Base-by-base conservation (phyloP, 2,113 vertebrate species). In the Cyanoderma ruficeps region DNA sequence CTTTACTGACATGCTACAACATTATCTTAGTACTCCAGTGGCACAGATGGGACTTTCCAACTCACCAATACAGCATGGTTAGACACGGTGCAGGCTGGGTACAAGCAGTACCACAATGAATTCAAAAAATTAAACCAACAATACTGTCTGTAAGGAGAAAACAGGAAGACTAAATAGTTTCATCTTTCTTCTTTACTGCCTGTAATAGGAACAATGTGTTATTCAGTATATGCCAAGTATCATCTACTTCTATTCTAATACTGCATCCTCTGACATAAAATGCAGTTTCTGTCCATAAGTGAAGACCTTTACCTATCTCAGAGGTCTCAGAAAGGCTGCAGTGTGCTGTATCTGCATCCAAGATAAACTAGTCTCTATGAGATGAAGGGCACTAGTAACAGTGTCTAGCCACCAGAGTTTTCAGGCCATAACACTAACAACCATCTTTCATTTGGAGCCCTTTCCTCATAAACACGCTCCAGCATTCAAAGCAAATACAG, bases 61-160 rank as follows among this genome's bases (percentile, higher is more conserved):
- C 12, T 55, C 70, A 71, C 6, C 27, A 64, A 21, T 5, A 70
- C 9, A 67, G 41, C n/a, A 74, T 0, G 10, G 35, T n/a, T 28
- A 87, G 17, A 31, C 0, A 2, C 9, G 53, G 20, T 10, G 10
- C 19, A 42, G 57, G n/a, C 0, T 2, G 6, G 63, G 44, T 8
- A 81, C 46, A 61, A 83, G 35, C 28, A 84, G 31, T 50, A 74
- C 7, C 13, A 10, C 33, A 70, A 11, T 3, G 3, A 64, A 61
- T 68, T 49, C 2, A 57, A 70, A 64, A 44, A 13, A 2, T n/a
- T 37, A 77, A 92, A 28, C 15, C 9, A 85, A 79, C 35, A 65
- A 49, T n/a, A 31, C 7, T 8, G 12, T 8, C 56, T 63, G 28
- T 12, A 57, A 69, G 61, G 27, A 60, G 35, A 71, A 57, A 77